Conservation (phyloP, 2,888 invertebrate genomes). For the Fragum whitleyi region DNA sequence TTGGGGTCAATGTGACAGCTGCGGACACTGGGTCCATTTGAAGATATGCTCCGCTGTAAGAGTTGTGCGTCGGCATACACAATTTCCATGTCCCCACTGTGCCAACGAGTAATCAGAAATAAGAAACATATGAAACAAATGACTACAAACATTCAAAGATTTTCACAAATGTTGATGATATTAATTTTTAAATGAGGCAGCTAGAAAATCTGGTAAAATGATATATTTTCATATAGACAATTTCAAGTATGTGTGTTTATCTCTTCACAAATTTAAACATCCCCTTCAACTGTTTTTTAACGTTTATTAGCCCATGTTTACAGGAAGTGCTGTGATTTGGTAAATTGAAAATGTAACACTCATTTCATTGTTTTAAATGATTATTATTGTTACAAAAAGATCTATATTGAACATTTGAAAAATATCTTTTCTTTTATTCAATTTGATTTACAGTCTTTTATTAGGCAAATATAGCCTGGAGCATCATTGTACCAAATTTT, state of each 20-base stretch:
- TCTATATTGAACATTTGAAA: not conserved
- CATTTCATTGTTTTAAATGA: no score
- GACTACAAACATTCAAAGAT: no score
- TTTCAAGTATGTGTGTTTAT: not conserved
- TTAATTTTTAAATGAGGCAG: not conserved
- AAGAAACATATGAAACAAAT: not conserved
- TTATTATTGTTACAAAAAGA: no score
- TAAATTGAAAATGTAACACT: not conserved
- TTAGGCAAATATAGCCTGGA: not conserved
- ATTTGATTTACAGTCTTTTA: not conserved
- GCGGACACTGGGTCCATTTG: constrained; percentile 13
- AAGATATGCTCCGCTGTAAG: not conserved
- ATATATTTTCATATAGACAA: not conserved
- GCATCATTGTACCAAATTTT: not conserved
- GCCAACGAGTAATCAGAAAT: not conserved
- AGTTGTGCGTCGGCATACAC: not conserved
- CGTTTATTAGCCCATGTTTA: not conserved
- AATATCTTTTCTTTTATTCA: not conserved
- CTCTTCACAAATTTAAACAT: not conserved
- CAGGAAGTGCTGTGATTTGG: not conserved
- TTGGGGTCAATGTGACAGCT: constrained; percentile 23
- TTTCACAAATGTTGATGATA: not conserved
- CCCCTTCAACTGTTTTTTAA: not conserved
- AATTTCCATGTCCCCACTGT: constrained; percentile 11
- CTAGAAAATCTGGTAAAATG: not conserved